phyloP scores from a whole-genome alignment of 1,140 invertebrate species.

The Drosophila chauvacae region DNA sequence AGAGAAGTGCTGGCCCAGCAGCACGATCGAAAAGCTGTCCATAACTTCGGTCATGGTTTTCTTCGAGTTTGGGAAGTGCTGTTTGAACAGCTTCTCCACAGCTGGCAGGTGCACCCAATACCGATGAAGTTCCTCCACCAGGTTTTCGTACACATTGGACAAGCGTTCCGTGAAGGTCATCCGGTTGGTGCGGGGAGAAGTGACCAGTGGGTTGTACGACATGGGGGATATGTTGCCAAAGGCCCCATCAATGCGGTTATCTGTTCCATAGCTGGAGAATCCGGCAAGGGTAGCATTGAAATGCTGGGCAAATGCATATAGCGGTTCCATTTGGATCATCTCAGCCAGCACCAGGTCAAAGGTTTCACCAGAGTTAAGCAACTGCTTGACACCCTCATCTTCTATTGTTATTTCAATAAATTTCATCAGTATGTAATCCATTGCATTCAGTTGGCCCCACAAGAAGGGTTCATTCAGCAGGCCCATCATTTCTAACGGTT shows the following conservation, averaged over 20 bases:
- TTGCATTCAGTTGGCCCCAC: slow-evolving; percentile 74
- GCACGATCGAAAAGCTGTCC: slow-evolving; percentile 85
- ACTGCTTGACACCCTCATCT: slow-evolving; percentile 48
- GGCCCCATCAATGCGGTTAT: slow-evolving; percentile 47
- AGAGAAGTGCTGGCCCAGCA: slow-evolving; percentile 86
- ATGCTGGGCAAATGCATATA: slow-evolving; percentile 65
- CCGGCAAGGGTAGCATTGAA: slow-evolving; percentile 76
- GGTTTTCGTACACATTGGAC: slow-evolving; percentile 66
- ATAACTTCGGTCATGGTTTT: slow-evolving; percentile 53
- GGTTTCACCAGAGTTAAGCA: slow-evolving; percentile 59
- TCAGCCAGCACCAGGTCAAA: slow-evolving; percentile 81
- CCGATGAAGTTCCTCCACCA: slow-evolving; percentile 28
- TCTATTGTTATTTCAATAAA: slow-evolving; percentile 14
- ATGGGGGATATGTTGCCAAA: slow-evolving; percentile 70
- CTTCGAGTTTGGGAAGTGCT: slow-evolving; percentile 85
- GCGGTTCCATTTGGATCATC: slow-evolving; percentile 50
- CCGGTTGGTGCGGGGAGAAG: slow-evolving; percentile 57
- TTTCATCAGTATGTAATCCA: slow-evolving; percentile 41
- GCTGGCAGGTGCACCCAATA: slow-evolving; percentile 46
- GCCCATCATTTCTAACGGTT: slow-evolving; percentile 22
- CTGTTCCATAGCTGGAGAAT: slow-evolving; percentile 70
- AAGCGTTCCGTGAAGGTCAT: slow-evolving; percentile 85
- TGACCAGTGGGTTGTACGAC: slow-evolving; percentile 80
- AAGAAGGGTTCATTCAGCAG: slow-evolving; percentile 26
- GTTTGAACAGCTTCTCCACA: slow-evolving; percentile 65